Evolutionary conservation across 2,888 invertebrate genomes (phyloP), one percentile per base, ranked within the genome.

Genomic region (Caradrina kadenii): DNA sequence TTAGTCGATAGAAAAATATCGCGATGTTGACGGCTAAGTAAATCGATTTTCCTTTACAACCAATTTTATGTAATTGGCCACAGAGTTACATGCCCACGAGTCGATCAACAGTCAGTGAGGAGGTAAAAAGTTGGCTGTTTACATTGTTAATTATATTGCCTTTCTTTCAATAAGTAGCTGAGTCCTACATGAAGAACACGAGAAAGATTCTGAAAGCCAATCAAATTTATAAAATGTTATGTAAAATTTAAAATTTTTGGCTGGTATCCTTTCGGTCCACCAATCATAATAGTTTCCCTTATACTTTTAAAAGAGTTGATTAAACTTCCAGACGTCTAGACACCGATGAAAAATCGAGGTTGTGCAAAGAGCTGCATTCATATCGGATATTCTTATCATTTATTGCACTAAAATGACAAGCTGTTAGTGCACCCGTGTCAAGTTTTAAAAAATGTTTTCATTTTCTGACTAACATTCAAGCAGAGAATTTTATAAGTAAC

Each of bases 101-200:
- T 56, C 22, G 42, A 65, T 70, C 54, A 63, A 63, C 48, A 63
- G 22, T 48, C 35, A 77, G 19, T 63, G 60, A 56, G 35, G 61
- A 73, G 50, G 53, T 54, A 55, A 52, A 71, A 52, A 71, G 71
- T 78, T 54, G 64, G 78, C 39, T 62, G 56, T 59, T 59, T 26
- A 52, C 59, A 68, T 68, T 69, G 53, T 56, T 69, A 52, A 76
- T 65, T 63, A 15, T 31, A 48, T 39, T 48, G 31, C 42, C 31
- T 52, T 68, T 53, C 48, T 48, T 62, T 39, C 10, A 21, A 49
- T 11, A 11, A 31, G n/a, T 15, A 39, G 21, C 48, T 48, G 22
- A 42, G 2, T 54, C 11, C 35, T 42, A 42, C 15, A 2, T 42
- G 42, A 15, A 42, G 11, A 42, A 15, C 13, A 42, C 8, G 6